phyloP scores from a whole-genome alignment of 2,113 vertebrate genomes.

The Hyperopisus bebe region DNA sequence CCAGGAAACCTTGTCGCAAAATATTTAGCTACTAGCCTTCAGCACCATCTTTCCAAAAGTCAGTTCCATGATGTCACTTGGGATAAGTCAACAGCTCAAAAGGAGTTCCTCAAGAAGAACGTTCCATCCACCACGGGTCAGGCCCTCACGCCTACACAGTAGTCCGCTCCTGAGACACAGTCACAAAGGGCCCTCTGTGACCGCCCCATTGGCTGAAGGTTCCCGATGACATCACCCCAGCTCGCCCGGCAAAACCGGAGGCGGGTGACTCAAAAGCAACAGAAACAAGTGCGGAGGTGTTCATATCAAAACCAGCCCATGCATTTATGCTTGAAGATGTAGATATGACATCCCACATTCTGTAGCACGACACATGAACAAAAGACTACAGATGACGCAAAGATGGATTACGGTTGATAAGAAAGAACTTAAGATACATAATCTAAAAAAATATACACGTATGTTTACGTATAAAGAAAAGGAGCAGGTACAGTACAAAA shows the following conservation, averaged over 20 bases:
- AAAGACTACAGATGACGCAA: not conserved
- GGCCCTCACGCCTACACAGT: slow-evolving; percentile 33
- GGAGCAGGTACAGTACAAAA: not conserved
- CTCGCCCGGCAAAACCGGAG: not conserved
- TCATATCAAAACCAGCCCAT: not conserved
- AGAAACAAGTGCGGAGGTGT: not conserved
- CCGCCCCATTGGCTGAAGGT: slow-evolving; percentile 7
- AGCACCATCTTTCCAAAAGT: slow-evolving; percentile 27
- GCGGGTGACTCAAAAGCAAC: slow-evolving; percentile 6
- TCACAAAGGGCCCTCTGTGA: slow-evolving; percentile 26
- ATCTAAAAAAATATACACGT: not conserved
- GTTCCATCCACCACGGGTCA: slow-evolving; percentile 4
- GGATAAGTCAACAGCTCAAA: slow-evolving; percentile 6
- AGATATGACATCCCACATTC: not conserved
- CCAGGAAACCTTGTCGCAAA: not conserved
- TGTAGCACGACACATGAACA: not conserved
- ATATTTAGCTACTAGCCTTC: slow-evolving; percentile 3
- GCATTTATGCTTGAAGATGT: not conserved
- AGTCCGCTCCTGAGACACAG: not conserved
- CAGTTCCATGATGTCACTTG: slow-evolving; percentile 29
- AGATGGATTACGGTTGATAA: not conserved
- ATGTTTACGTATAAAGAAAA: not conserved
- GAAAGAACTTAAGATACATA: not conserved
- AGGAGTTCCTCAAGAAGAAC: slow-evolving; percentile 11
- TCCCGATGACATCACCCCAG: slow-evolving; percentile 12